Evolutionary conservation across 1,140 invertebrate species (phyloP), one percentile per base, ranked within the genome.

Genomic region (Drosophila paulistorum): DNA sequence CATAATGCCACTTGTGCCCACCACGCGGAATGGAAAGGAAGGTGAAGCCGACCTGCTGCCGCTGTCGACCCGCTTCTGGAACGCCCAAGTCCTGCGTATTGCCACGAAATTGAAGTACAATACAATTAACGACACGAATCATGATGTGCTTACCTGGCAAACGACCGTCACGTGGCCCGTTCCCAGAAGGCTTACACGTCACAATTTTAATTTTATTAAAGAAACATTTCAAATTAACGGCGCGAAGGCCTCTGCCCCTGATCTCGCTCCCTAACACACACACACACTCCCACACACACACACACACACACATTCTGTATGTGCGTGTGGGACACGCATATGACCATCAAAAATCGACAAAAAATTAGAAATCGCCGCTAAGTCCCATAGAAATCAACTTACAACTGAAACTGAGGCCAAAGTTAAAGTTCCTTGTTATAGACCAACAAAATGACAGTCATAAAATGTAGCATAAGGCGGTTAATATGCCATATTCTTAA

Each of bases 71-170:
- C 26, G 51, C 35, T 45, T 5, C 45, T 11, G 58, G 37, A 55
- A 75, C 73, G 71, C 73, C 71, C 61, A 39, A 73, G 64, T 65
- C 20, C 62, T 54, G 30, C 57, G 51, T 61, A 64, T 66, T 75
- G 77, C 75, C 72, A 90, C 68, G 69, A 86, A 59, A 69, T 74
- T 80, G 71, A 81, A 79, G 76, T 80, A 78, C 89, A 91, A 91
- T 90, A 91, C 89, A 91, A 91, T 91, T 91, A 91, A 90, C 86
- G 90, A 82, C 90, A 91, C 90, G 90, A 91, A 91, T 87, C 84
- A 90, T 90, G 87, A 86, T 86, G 84, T 90, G 85, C 90, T 91
- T 91, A 91, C 90, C 90, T 91, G 90, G 85, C 90, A 90, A 91
- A 91, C 90, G 90, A 91, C 90, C 85, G 90, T 91, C 90, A 91